Evolutionary conservation across 2,113 vertebrate species (phyloP).

Genomic region (Cervus canadensis): DNA sequence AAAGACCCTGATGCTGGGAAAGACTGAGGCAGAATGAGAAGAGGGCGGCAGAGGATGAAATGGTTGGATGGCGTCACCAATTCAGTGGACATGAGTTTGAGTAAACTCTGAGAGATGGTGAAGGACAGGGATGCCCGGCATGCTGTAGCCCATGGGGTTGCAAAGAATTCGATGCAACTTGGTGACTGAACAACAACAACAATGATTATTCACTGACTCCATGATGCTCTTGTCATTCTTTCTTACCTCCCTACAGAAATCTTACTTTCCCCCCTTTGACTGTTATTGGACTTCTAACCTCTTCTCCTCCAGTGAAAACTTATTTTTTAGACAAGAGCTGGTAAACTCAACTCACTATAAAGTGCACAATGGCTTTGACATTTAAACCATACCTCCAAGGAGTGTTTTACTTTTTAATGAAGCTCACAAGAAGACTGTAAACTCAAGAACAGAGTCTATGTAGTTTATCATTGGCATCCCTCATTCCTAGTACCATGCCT

Average conservation of each 20-base stretch:
- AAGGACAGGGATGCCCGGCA: neutral
- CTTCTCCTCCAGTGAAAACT: neutral
- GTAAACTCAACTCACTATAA: neutral
- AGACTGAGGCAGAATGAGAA: neutral
- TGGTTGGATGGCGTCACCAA: neutral
- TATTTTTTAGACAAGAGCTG: neutral
- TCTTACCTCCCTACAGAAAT: neutral
- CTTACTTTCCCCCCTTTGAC: neutral
- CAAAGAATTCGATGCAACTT: neutral
- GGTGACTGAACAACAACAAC: neutral
- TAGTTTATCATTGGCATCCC: neutral
- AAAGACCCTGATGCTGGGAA: neutral
- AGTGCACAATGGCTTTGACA: neutral
- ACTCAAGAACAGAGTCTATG: neutral
- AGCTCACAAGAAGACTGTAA: neutral
- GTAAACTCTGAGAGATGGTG: neutral
- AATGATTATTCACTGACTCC: neutral
- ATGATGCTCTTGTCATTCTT: neutral
- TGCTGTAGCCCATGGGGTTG: neutral
- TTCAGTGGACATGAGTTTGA: neutral
- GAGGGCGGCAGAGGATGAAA: neutral
- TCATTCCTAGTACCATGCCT: neutral
- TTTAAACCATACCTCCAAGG: neutral
- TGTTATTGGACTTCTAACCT: neutral
- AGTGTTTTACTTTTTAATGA: neutral